Evolutionary conservation across 2,888 invertebrate genomes (phyloP), one percentile per base, ranked within the genome.

Genomic region (Cordilura impudica): DNA sequence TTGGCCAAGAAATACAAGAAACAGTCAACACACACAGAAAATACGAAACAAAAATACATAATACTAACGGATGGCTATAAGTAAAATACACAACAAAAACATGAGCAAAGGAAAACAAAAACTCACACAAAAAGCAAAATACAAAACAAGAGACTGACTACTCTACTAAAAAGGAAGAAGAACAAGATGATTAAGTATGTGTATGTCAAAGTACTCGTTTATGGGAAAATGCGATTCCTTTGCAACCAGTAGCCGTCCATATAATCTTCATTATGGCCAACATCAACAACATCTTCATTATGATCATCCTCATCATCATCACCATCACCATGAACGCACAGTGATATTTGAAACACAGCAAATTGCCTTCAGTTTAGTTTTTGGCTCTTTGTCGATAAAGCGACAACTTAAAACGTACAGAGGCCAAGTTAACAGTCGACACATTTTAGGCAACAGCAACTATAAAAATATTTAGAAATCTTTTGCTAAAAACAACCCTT

Each of bases 1-100:
- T 82, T 79, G 81, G 84, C 84, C 76, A 81, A 83, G 80, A 84
- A 70, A 69, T 51, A 74, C 49, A 79, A 49, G 5, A 56, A 39
- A 60, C 76, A 74, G 66, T 71, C 78, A 71, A 63, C 56, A 63
- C n/a, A n/a, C n/a, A n/a, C n/a, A n/a, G n/a, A 21, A 67, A 54
- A 65, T 8, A 63, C 45, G 67, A 75, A 66, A 75, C 51, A 43
- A 54, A 49, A 47, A 14, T 14, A 49, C 5, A 21, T 39, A 47
- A 14, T 14, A 49, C 5, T 14, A 12, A 49, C 6, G 21, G 18
- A 4, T 4, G 47, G 21, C 54, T 26, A 26, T 18, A 60, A 45
- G 43, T n/a, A 16, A 39, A 19, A 39, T 12, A n/a, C 10, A 18
- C 19, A 39, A 58, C 23, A 45, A 35, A n/a, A 1, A 39, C 35